Evolutionary conservation across 1,140 invertebrate species (phyloP), one percentile per base, ranked within the genome.

Genomic region (Nylanderia fulva): DNA sequence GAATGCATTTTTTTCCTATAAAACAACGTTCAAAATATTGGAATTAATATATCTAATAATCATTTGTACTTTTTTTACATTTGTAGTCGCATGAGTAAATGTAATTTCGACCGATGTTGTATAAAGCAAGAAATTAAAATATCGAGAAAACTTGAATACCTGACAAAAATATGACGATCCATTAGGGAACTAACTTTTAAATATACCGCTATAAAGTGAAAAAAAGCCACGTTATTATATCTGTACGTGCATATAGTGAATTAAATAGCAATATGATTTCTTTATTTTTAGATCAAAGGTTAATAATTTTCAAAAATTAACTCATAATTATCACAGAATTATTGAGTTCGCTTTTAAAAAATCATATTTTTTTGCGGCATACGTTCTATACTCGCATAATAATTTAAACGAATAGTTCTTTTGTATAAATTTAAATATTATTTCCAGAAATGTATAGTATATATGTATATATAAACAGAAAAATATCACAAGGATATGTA

Each of bases 401-500:
- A 9, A n/a, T 52, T 36, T 52, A 66, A 42, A 66, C 42, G 13
- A 13, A 52, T 8, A 68, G 9, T 13, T 33, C 15, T 33, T n/a
- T 58, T 42, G 39, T n/a, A n/a, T n/a, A n/a, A n/a, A n/a, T n/a
- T 71, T 33, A 60, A 72, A 60, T 58, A 45, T 72, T 56, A 42
- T 24, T 29, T 56, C 9, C 36, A 29, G 48, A 24, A 56, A 79
- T 48, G 8, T 48, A 29, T 56, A 5, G 24, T 29, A 56, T 39
- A 48, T 45, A 13, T 42, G n/a, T n/a, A n/a, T n/a, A n/a, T n/a
- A n/a, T n/a, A n/a, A n/a, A 24, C 54, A 24, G 11, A 18, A 36
- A 56, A 56, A 36, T 56, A 54, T 82, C 64, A 24, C 52, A 0
- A 7, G n/a, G 21, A 63, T 6, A 42, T 21, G 29, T 7, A 36